Percentiles rank a stretch among this genome's conserved stretches.
Evolutionary conservation across 2,888 invertebrate genomes (phyloP).

Genomic region (Dimorphilus gyrociliatus): DNA sequence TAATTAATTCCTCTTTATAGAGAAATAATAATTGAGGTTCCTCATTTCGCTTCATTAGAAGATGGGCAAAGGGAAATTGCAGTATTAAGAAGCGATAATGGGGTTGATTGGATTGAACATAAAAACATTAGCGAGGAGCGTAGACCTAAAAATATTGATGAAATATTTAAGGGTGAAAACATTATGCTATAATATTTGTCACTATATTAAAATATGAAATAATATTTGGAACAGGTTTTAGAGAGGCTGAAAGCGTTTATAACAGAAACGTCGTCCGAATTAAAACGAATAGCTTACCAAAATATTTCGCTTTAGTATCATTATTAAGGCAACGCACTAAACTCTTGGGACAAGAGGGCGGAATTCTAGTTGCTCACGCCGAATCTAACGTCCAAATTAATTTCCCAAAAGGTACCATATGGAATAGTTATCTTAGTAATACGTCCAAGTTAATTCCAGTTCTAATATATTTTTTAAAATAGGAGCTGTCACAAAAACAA

Average conservation of each 20-base stretch:
- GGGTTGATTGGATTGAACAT: constrained; percentile 97
- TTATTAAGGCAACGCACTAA: constrained; percentile 93
- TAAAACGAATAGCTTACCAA: constrained; percentile 93
- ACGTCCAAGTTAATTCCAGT: too few species aligned
- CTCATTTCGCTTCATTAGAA: constrained; percentile 95
- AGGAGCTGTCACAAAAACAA: too few species aligned
- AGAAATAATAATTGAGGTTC: constrained; percentile 67
- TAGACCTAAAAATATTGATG: constrained; percentile 75
- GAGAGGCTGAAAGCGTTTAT: constrained; percentile 53
- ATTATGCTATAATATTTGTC: too few species aligned
- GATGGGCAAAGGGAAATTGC: constrained; percentile 93
- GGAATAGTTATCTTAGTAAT: too few species aligned
- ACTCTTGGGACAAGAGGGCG: constrained; percentile 95
- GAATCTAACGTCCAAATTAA: constrained; percentile 83
- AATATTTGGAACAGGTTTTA: too few species aligned
- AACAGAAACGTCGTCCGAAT: constrained; percentile 85
- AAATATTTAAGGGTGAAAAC: constrained; percentile 81
- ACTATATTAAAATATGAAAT: too few species aligned
- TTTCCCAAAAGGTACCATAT: too few species aligned
- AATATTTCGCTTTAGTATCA: constrained; percentile 97
- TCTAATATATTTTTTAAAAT: too few species aligned
- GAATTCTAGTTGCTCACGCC: constrained; percentile 95
- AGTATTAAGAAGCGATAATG: constrained; percentile 90
- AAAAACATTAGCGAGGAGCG: constrained; percentile 83
- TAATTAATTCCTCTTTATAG: too few species aligned